Evolutionary conservation across 2,797 vertebrate genomes (phyloP).

Genomic region (Phrynocephalus vlangalii): DNA sequence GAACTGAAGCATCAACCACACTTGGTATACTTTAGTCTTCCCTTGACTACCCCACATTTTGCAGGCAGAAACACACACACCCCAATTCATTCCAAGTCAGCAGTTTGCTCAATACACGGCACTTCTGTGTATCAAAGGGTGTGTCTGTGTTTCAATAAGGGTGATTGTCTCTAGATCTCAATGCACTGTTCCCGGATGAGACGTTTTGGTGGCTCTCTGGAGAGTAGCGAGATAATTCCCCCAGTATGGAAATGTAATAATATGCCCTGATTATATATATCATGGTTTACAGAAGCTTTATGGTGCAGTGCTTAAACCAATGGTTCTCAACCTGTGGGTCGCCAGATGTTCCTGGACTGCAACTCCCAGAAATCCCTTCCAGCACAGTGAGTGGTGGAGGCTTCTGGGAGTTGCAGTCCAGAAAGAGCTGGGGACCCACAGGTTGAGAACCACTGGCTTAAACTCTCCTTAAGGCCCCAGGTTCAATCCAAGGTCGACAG

Average conservation of each 20-base stretch:
- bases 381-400: too few relatives aligned
- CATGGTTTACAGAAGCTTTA: background rate
- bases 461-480: too few relatives aligned
- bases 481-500: too few relatives aligned
- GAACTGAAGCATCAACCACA: background rate
- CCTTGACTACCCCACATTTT: background rate
- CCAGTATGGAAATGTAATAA: background rate
- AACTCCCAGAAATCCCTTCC: too few relatives aligned
- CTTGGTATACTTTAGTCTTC: background rate
- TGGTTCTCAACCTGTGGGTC: too few relatives aligned
- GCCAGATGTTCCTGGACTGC: too few relatives aligned
- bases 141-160: fast-evolving
- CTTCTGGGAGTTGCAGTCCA: too few relatives aligned
- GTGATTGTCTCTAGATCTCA: background rate
- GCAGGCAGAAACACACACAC: background rate
- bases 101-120: background rate
- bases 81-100: background rate
- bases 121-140: too few relatives aligned
- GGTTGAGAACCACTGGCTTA: too few relatives aligned
- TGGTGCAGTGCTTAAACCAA: background rate
- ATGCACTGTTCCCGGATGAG: background rate
- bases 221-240: background rate
- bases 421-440: too few relatives aligned
- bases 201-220: too few relatives aligned
- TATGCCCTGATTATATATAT: background rate